Percentiles rank a stretch among this genome's conserved stretches.
Evolutionary conservation across 92 coral and sea anemone genomes (phyloP).

Genomic region (Zoanthus sociatus): DNA sequence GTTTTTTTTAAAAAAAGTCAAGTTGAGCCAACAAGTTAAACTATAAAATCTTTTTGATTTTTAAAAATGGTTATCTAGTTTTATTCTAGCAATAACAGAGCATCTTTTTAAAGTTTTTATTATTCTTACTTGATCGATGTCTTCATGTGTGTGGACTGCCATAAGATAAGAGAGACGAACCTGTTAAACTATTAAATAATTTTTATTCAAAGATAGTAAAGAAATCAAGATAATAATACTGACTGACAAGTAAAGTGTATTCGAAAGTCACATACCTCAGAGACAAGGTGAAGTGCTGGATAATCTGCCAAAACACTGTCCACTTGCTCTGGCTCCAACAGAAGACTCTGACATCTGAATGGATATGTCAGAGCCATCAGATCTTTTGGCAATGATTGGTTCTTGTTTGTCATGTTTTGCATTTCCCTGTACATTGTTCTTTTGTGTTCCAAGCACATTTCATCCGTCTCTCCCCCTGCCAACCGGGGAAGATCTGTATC

Average conservation of each 20-base stretch:
- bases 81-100: not conserved
- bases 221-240: too few species aligned
- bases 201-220: too few species aligned
- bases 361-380: slow-evolving; percentile 56
- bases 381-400: slow-evolving; percentile 49
- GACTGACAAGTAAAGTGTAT: too few species aligned
- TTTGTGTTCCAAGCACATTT: slow-evolving; percentile 61
- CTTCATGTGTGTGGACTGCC: slow-evolving; percentile 59
- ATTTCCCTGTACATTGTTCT: slow-evolving; percentile 59
- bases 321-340: slow-evolving; percentile 27
- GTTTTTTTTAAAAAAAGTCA: not conserved
- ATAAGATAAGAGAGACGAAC: not conserved
- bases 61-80: not conserved
- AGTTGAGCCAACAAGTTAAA: not conserved
- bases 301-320: slow-evolving; percentile 42
- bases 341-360: slow-evolving; percentile 46
- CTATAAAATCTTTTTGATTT: not conserved
- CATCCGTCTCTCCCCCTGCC: slow-evolving; percentile 67
- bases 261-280: slow-evolving; percentile 35
- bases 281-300: slow-evolving; percentile 48
- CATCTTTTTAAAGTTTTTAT: not conserved
- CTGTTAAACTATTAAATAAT: too few species aligned
- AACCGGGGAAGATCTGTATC: not conserved
- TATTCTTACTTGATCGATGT: slow-evolving; percentile 62
- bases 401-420: slow-evolving; percentile 51